Evolutionary conservation across 2,797 vertebrate species (phyloP).

Genomic region (Pangasius sanitwongsei): DNA sequence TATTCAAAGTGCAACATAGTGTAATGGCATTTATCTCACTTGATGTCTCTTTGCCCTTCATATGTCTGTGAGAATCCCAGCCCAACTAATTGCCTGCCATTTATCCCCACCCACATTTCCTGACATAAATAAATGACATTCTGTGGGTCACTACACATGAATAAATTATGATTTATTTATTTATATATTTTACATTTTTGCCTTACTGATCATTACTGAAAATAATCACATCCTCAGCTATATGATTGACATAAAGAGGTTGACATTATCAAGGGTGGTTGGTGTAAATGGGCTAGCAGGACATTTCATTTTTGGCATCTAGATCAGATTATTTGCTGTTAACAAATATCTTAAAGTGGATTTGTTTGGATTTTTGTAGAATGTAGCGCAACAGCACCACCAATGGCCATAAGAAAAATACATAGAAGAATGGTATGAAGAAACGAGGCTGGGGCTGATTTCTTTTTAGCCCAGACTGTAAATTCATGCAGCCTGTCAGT

Average conservation of each 20-base stretch:
- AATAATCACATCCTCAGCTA: background rate
- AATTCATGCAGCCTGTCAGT: background rate
- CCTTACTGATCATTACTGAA: background rate
- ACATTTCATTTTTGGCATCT: background rate
- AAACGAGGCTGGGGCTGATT: background rate
- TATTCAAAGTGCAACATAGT: background rate
- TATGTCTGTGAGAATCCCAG: background rate
- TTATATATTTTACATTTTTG: too few relatives aligned
- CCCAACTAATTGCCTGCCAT: background rate
- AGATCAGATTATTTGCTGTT: background rate
- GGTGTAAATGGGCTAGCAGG: background rate
- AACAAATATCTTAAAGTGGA: background rate
- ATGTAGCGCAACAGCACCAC: background rate
- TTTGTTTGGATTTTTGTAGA: background rate
- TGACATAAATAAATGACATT: constrained; percentile 2
- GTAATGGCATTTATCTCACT: background rate
- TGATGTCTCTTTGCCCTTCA: background rate
- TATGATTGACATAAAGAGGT: background rate
- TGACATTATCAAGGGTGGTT: background rate
- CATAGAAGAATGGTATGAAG: background rate
- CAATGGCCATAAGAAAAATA: background rate
- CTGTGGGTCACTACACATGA: background rate
- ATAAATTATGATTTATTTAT: background rate
- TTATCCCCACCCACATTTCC: background rate
- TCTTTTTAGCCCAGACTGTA: background rate